These are phyloP conservation scores for Dasyprocta punctata DNA, from an alignment of 2,113 vertebrate species.

Conservation along the genomic window DNA sequence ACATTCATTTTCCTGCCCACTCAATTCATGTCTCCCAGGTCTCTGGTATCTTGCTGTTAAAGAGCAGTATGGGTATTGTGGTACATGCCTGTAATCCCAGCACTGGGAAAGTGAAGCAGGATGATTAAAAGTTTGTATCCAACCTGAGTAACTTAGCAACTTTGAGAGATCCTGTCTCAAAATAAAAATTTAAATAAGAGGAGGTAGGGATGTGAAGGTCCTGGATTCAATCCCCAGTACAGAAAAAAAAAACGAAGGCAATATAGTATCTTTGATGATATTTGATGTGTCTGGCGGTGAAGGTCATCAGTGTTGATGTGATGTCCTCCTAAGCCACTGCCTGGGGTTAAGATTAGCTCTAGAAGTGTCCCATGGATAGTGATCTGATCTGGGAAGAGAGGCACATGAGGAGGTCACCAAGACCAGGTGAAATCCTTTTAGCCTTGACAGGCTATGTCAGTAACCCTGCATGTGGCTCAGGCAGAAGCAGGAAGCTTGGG, in stretches of 20 bases:
- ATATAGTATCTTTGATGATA: neutral
- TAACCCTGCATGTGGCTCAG: neutral
- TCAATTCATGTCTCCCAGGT: neutral
- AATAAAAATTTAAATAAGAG: neutral
- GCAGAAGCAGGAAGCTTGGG: neutral
- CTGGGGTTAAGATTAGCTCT: neutral
- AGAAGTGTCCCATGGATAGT: neutral
- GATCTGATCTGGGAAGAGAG: neutral
- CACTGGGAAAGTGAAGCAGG: neutral
- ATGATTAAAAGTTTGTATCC: neutral
- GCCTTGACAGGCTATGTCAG: neutral
- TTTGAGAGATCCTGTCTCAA: too few species aligned
- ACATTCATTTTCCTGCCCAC: fast-evolving
- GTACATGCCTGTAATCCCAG: neutral
- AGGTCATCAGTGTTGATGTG: neutral
- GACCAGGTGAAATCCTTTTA: neutral
- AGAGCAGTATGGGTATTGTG: neutral
- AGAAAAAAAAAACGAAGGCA: neutral
- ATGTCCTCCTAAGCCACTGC: neutral
- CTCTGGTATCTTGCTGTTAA: neutral
- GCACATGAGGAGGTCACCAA: neutral
- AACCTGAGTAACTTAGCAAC: neutral
- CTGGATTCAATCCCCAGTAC: neutral
- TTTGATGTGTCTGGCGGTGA: neutral
- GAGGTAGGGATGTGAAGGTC: neutral